A percentile compares a stretch with the other conserved stretches of the same genome.
These are phyloP conservation scores for Ashinkailepas kermadecensis DNA, from an alignment of 2,888 invertebrate genomes.

Conservation along the genomic window DNA sequence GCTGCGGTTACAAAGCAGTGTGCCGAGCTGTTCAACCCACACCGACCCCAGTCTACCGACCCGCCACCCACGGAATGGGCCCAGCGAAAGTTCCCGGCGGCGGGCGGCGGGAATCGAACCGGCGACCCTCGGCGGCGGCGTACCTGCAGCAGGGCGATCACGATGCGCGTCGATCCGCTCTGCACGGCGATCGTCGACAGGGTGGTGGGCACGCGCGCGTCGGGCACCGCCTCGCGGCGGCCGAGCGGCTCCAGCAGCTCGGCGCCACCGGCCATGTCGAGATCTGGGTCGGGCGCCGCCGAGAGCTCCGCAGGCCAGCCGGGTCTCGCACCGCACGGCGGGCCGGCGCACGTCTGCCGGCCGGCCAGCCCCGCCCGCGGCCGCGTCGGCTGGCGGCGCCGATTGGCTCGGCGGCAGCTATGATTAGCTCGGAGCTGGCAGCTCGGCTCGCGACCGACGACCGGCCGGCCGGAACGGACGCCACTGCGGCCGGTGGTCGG, in stretches of 20 bases:
- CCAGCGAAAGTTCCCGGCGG: slow-evolving; percentile 41
- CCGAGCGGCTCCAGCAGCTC: slow-evolving; percentile 3
- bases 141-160: slow-evolving; percentile 83
- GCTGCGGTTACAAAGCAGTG: too few relatives aligned
- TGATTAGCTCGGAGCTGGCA: slow-evolving; percentile 4
- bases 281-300: too few relatives aligned
- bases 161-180: slow-evolving; percentile 74
- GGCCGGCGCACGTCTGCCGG: neutral
- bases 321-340: neutral
- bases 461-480: neutral
- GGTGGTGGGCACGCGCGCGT: slow-evolving; percentile 53
- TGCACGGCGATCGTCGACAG: slow-evolving; percentile 86
- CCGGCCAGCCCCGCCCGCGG: neutral
- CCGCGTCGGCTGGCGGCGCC: neutral
- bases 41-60: too few relatives aligned
- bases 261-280: neutral
- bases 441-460: neutral
- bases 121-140: slow-evolving; percentile 74
- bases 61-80: too few relatives aligned
- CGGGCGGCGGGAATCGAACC: slow-evolving; percentile 68
- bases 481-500: neutral
- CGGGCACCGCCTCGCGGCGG: neutral
- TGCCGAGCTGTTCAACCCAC: too few relatives aligned
- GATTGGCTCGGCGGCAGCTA: neutral
- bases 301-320: too few relatives aligned